Evolutionary conservation across 2,888 invertebrate species (phyloP), one percentile per base, ranked within the genome.

Genomic region (Erannis defoliaria): DNA sequence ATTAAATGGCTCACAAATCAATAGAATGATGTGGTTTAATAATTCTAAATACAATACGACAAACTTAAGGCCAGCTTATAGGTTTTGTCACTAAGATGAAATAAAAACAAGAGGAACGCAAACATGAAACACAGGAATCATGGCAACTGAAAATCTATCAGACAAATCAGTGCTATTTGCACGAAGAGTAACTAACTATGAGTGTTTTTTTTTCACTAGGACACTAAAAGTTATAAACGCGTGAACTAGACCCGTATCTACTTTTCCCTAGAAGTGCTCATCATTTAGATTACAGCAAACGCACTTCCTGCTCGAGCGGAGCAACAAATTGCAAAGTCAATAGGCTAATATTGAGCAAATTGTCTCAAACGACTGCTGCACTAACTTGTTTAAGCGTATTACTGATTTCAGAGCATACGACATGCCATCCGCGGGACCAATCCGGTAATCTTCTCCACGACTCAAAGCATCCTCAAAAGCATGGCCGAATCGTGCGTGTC

Each of bases 361-460:
- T 90, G 88, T 78, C 86, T 86, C 78, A 84, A 89, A 87, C 82
- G 82, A 82, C 83, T 78, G 78, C 80, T 76, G 81, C 87, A 82
- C 80, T 85, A 84, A 85, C 81, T 80, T 84, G 83, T 80, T 84
- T 85, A 86, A 88, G 77, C 77, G 77, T 77, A 87, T 90, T 89
- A 89, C 80, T 78, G 86, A 84, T 89, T 90, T 89, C 76, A 85
- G 82, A 82, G 81, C 84, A 83, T 77, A 81, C 76, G 78, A 71
- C 72, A 68, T 68, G 71, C 63, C 72, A 48, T 59, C 48, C 51
- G 53, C 66, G 55, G 65, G 49, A 60, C 61, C 64, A 49, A 58
- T 10, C 55, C 64, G 62, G 54, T 59, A 67, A 70, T 73, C 69
- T 63, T 66, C 62, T 46, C 23, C 55, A 64, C 63, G 69, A 38